Evolutionary conservation across 2,888 invertebrate species (phyloP).

Genomic region (Megamerina dolium): DNA sequence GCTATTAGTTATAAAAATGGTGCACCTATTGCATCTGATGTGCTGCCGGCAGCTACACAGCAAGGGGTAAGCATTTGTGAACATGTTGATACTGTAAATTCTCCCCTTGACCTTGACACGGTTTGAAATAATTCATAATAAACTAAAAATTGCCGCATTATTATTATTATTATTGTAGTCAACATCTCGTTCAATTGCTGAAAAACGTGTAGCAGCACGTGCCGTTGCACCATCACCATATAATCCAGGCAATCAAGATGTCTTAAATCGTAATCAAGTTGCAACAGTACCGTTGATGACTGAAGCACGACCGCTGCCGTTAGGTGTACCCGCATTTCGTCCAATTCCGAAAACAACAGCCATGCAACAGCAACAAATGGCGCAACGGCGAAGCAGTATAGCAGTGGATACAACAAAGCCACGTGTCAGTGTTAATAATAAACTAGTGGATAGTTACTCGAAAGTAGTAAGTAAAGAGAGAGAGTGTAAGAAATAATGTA

Average conservation of each 20-base stretch:
- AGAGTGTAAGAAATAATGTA: no score
- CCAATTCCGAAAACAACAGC: constrained; percentile 59
- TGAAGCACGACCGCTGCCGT: constrained; percentile 54
- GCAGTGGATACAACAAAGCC: constrained; percentile 37
- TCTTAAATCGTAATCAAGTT: no score
- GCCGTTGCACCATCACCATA: constrained; percentile 30
- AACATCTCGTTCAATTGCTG: constrained; percentile 26
- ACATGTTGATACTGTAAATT: no score
- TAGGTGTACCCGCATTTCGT: constrained; percentile 71
- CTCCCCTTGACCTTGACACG: neutral
- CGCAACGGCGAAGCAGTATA: constrained; percentile 33
- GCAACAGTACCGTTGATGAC: constrained; percentile 41
- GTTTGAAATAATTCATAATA: no score
- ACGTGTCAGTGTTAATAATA: constrained; percentile 38
- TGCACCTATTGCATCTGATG: constrained; percentile 49
- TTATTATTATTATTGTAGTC: constrained; percentile 10
- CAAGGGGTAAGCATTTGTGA: constrained; percentile 30
- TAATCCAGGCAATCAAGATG: constrained; percentile 3
- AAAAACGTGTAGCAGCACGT: constrained; percentile 38
- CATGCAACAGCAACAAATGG: constrained; percentile 16
- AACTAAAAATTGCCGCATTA: no score
- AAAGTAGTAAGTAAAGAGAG: constrained; percentile 25
- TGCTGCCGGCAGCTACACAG: constrained; percentile 37
- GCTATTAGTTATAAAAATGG: constrained; percentile 57
- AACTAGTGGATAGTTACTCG: constrained; percentile 29